Conservation (phyloP, 2,888 invertebrate species). For the Drosophila stalkeri region DNA sequence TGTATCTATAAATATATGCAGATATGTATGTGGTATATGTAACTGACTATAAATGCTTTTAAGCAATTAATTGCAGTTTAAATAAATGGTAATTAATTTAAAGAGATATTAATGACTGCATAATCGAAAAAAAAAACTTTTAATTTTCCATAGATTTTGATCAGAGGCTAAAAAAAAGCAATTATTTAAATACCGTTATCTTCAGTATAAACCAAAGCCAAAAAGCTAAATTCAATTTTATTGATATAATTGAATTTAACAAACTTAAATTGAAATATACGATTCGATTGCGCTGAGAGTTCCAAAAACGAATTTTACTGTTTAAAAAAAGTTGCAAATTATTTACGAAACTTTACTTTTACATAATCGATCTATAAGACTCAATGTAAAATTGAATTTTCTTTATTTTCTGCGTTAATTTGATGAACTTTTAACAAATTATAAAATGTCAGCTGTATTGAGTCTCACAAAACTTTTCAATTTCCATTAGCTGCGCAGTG, state of each 20-base stretch:
- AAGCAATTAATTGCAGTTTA: slow-evolving; percentile 32
- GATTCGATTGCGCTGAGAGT: not conserved
- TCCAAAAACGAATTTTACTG: not conserved
- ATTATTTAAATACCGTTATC: slow-evolving; percentile 4
- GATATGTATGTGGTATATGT: not conserved
- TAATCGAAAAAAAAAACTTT: slow-evolving; percentile 3
- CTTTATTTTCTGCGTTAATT: not conserved
- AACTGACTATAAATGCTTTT: slow-evolving; percentile 13
- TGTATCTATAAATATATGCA: slow-evolving; percentile 4
- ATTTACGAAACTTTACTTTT: slow-evolving; percentile 1
- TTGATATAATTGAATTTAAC: not conserved
- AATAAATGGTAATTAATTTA: slow-evolving; percentile 20
- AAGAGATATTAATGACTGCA: slow-evolving; percentile 15
- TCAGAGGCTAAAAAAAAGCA: not conserved
- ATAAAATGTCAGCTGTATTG: slow-evolving; percentile 48
- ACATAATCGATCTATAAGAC: not conserved
- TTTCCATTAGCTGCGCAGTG: slow-evolving; percentile 63
- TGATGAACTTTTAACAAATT: slow-evolving; percentile 36
- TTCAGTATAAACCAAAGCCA: not conserved
- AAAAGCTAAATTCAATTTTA: slow-evolving; percentile 1
- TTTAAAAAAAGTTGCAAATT: not conserved
- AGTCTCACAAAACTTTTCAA: slow-evolving; percentile 51
- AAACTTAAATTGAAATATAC: not conserved
- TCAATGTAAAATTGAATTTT: slow-evolving; percentile 13
- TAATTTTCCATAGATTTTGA: not conserved